Percentiles rank a stretch among this genome's conserved stretches.
These are phyloP conservation scores for Atta colombica DNA, from an alignment of 1,140 invertebrate species.

Conservation along the genomic window DNA sequence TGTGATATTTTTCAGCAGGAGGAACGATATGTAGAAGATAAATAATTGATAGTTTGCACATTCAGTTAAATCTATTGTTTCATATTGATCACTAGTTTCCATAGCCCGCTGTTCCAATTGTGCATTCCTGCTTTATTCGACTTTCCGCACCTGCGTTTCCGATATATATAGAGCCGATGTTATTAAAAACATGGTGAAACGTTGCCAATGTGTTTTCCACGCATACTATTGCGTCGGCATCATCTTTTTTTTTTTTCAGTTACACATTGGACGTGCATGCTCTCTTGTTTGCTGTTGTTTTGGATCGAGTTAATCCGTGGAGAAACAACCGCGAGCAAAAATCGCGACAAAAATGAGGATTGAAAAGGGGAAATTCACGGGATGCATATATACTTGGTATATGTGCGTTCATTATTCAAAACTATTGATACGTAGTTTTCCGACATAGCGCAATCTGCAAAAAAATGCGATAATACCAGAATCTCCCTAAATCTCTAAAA, in stretches of 20 bases:
- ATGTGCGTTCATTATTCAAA: constrained; percentile 39
- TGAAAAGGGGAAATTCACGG: constrained; percentile 6
- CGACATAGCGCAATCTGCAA: constrained; percentile 8
- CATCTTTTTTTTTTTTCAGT: constrained; percentile 43
- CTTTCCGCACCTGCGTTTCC: constrained; percentile 51
- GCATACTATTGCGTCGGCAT: background rate
- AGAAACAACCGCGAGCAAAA: constrained; percentile 27
- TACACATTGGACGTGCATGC: constrained; percentile 24
- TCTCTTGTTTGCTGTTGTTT: constrained; percentile 53
- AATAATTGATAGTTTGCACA: constrained; percentile 45
- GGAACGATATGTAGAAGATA: background rate
- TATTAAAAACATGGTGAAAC: constrained; percentile 57
- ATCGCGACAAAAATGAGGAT: constrained; percentile 54
- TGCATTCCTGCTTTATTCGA: constrained; percentile 45
- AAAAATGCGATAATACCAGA: background rate
- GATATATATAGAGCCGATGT: constrained; percentile 34
- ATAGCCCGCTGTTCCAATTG: constrained; percentile 37
- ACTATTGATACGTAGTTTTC: background rate
- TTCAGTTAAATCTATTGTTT: constrained; percentile 52
- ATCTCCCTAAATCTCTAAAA: constrained; percentile 30
- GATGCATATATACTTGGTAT: background rate
- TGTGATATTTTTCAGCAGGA: background rate
- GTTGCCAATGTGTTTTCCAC: constrained; percentile 25
- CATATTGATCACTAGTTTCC: constrained; percentile 40
- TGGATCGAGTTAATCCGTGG: constrained; percentile 54